These are phyloP conservation scores for Myathropa florea DNA, from an alignment of 2,888 invertebrate genomes.

Conservation along the genomic window DNA sequence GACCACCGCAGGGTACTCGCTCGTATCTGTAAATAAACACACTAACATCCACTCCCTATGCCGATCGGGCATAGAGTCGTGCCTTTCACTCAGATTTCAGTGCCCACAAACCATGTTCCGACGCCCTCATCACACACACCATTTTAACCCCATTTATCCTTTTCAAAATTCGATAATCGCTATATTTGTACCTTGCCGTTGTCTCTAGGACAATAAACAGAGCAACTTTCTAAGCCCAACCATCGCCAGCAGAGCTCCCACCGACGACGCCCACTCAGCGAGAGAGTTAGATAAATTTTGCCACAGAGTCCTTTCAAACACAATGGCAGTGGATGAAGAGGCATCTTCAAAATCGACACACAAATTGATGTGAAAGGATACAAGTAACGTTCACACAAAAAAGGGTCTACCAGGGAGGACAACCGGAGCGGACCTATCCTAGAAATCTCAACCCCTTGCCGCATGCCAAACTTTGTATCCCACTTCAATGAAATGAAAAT, in stretches of 20 bases:
- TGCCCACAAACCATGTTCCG: neutral
- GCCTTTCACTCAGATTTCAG: neutral
- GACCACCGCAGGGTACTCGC: neutral
- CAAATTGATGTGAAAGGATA: constrained; percentile 56
- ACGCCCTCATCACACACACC: constrained; percentile 32
- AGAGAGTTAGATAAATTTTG: neutral
- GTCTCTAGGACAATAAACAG: constrained; percentile 49
- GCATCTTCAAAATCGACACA: constrained; percentile 61
- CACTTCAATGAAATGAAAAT: constrained; percentile 65
- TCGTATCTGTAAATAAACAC: neutral
- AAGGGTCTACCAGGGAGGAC: constrained; percentile 32
- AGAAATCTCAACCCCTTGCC: neutral
- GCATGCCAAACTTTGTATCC: neutral
- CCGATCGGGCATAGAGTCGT: neutral
- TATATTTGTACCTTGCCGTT: constrained; percentile 62
- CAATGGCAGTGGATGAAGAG: constrained; percentile 16
- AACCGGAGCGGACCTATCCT: constrained; percentile 25
- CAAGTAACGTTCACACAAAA: neutral
- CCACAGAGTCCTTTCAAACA: constrained; percentile 13
- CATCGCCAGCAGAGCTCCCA: neutral
- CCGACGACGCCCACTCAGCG: neutral
- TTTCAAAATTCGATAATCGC: constrained; percentile 67
- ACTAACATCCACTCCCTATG: neutral
- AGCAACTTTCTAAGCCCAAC: neutral
- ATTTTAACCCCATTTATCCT: constrained; percentile 57